These are phyloP conservation scores for Dromococcyx pavoninus DNA, from an alignment of 2,797 vertebrate species.

Conservation along the genomic window DNA sequence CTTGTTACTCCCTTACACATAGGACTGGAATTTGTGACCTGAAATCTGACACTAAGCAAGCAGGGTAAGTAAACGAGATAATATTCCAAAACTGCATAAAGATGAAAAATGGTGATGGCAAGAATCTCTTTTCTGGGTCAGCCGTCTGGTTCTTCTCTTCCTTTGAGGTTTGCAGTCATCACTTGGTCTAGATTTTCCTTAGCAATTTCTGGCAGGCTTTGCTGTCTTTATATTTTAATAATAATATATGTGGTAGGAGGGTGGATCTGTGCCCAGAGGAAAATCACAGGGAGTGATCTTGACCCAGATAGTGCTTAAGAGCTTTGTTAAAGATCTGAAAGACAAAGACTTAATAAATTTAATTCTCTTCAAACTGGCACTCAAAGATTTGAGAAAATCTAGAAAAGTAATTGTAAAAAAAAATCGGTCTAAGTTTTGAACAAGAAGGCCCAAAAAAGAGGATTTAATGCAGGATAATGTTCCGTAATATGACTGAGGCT, in stretches of 20 bases:
- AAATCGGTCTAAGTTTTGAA: background rate
- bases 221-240: background rate
- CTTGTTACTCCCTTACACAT: background rate
- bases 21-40: constrained; percentile 5
- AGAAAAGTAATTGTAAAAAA: background rate
- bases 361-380: background rate
- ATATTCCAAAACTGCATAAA: background rate
- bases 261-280: background rate
- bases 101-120: background rate
- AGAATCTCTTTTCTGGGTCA: background rate
- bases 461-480: background rate
- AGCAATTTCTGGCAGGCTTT: background rate
- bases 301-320: background rate
- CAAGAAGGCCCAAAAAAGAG: background rate
- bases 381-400: background rate
- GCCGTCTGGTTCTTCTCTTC: background rate
- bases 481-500: background rate
- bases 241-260: background rate
- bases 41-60: constrained; percentile 8
- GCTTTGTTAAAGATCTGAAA: background rate
- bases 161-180: constrained; percentile 4
- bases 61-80: background rate
- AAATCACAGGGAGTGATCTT: background rate
- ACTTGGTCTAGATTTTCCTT: background rate
- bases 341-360: background rate